Base-by-base conservation (phyloP, 2,797 vertebrate species). In the Synanceia verrucosa region DNA sequence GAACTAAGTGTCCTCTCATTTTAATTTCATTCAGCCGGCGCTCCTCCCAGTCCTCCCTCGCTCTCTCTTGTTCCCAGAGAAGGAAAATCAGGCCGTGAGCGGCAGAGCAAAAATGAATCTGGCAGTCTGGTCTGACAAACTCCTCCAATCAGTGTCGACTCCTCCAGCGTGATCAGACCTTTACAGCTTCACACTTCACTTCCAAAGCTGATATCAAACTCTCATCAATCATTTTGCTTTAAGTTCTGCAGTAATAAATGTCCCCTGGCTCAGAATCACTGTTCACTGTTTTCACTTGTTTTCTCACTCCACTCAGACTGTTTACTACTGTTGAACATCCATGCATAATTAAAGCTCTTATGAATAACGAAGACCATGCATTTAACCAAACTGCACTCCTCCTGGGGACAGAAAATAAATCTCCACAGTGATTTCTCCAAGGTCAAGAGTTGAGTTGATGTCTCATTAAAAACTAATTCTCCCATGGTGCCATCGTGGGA, bases 291-390 rank as follows among this genome's bases (percentile, higher is more conserved):
- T 62, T 53, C 44, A 43, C 36, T 43, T 47, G 9, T 70, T 73
- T 83, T 70, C 33, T 58, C 47, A 13, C 31, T 52, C 37, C 28
- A 48, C 59, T 70, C 16, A 36, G 62, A 73, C 76, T 86, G 72
- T 89, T 89, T 89, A 80, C 76, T 59, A 31, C 65, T 68, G 65
- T 81, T 86, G 21, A 78, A 50, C 57, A 65, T 48, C 47, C 57
- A 83, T 86, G 52, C 79, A 90, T 89, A 87, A 90, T 88, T 89
- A 87, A 89, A 77, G 41, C 53, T 65, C 29, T 81, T 78, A 83
- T 88, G 81, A 92, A 91, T 91, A 88, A 86, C 73, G 46, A 44
- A 88, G 55, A 34, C 39, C 64, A 5, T 71, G 57, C 70, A 31
- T 77, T 83, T 78, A 70, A 63, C 64, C n/a, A 19, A 31, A 13